Evolutionary conservation across 2,797 vertebrate genomes (phyloP).

Genomic region (Sebastiscus tertius): DNA sequence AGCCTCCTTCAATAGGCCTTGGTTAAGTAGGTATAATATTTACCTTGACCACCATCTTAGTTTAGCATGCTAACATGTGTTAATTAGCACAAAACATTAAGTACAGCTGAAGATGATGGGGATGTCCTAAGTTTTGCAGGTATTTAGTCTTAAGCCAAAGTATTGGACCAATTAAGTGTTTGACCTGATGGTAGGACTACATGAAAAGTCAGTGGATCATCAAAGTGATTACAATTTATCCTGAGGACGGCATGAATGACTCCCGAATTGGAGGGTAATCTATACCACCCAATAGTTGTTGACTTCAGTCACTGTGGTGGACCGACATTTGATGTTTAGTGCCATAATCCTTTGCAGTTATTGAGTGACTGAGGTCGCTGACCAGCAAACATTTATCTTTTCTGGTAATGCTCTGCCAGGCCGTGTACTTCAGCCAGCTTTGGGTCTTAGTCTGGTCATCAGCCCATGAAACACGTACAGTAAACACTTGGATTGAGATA

Average conservation of each 20-base stretch:
- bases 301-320: neutral
- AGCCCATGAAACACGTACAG: neutral
- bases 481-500: neutral
- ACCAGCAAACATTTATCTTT: neutral
- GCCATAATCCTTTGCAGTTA: neutral
- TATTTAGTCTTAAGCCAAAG: neutral
- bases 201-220: neutral
- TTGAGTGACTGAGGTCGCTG: neutral
- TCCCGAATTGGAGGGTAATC: neutral
- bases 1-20: too few species aligned
- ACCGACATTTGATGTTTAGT: neutral
- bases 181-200: neutral
- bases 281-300: neutral
- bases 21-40: too few species aligned
- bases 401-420: neutral
- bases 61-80: neutral
- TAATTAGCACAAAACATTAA: neutral
- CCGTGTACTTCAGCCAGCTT: neutral
- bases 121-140: neutral
- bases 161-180: neutral
- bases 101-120: neutral
- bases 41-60: neutral
- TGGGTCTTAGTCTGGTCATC: neutral
- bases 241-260: neutral
- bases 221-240: neutral